phyloP scores from a whole-genome alignment of 2,888 invertebrate genomes.

The Drosophila suboccidentalis region DNA sequence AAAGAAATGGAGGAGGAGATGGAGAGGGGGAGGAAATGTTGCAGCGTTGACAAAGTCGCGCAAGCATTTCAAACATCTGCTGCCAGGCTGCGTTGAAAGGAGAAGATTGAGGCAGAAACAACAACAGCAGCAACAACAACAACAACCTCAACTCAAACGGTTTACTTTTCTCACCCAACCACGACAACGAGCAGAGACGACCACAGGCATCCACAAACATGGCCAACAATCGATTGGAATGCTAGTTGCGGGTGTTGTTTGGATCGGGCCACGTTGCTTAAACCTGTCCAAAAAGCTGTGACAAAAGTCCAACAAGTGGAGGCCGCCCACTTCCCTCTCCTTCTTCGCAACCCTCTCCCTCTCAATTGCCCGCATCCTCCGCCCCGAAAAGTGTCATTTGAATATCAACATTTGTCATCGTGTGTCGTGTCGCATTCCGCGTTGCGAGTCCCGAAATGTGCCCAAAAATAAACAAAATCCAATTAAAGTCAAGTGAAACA shows the following conservation, averaged over 20 bases:
- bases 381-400: conserved; percentile 73
- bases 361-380: conserved; percentile 19
- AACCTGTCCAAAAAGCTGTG: conserved; percentile 42
- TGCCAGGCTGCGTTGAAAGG: conserved; percentile 54
- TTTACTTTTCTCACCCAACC: conserved; percentile 73
- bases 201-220: conserved; percentile 62
- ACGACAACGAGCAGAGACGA: conserved; percentile 27
- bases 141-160: conserved; percentile 44
- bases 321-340: conserved; percentile 21
- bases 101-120: conserved; percentile 37
- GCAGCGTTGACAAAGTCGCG: conserved; percentile 64
- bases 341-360: not conserved
- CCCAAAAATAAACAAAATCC: conserved; percentile 78
- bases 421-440: conserved; percentile 79
- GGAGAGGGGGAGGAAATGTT: conserved; percentile 15
- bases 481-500: conserved; percentile 69
- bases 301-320: conserved; percentile 62
- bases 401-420: conserved; percentile 82
- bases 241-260: conserved; percentile 68
- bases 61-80: conserved; percentile 75
- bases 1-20: conserved; percentile 21
- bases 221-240: conserved; percentile 76
- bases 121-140: not conserved
- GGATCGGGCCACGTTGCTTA: conserved; percentile 15
- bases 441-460: conserved; percentile 65